Conservation (phyloP, 92 coral and sea anemone genomes). For the Actinostola sp. region DNA sequence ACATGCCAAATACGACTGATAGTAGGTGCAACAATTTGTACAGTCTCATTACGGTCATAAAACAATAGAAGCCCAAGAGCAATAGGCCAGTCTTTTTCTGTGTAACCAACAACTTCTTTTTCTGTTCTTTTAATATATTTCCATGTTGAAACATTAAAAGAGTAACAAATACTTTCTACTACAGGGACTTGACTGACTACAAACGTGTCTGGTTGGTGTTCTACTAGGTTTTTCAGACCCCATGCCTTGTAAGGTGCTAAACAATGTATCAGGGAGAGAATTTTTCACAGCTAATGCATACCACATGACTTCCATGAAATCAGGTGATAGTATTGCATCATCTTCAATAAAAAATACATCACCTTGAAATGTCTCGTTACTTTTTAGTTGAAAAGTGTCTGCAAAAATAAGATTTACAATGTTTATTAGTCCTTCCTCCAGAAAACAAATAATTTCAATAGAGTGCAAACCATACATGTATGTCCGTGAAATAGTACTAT, state of each 20-base stretch:
- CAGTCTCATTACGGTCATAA: slow-evolving; percentile 83
- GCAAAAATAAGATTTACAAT: too few relatives aligned
- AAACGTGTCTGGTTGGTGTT: slow-evolving; percentile 90
- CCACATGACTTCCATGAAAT: slow-evolving; percentile 95
- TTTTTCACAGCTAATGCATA: slow-evolving; percentile 82
- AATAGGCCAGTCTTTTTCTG: slow-evolving; percentile 85
- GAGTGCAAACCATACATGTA: too few relatives aligned
- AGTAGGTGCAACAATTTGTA: slow-evolving; percentile 85
- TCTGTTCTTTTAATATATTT: slow-evolving; percentile 81
- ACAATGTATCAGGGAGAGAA: slow-evolving; percentile 66
- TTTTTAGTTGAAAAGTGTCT: slow-evolving; percentile 84
- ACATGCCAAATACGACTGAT: slow-evolving; percentile 98
- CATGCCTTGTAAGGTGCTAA: slow-evolving; percentile 84
- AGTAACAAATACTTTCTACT: slow-evolving; percentile 89
- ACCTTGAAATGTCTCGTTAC: slow-evolving; percentile 69
- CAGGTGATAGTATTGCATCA: slow-evolving; percentile 87
- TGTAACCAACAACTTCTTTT: slow-evolving; percentile 72
- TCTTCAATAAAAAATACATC: slow-evolving; percentile 96
- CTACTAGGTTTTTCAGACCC: slow-evolving; percentile 85
- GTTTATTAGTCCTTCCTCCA: too few relatives aligned
- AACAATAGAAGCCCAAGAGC: slow-evolving; percentile 82
- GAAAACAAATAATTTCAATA: too few relatives aligned
- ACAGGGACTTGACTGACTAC: slow-evolving; percentile 86
- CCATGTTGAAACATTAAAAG: slow-evolving; percentile 93
- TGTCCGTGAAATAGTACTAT: too few relatives aligned